A percentile compares a stretch with the other conserved stretches of the same genome.
phyloP scores from a whole-genome alignment of 2,113 vertebrate genomes.

The Sorex araneus region DNA sequence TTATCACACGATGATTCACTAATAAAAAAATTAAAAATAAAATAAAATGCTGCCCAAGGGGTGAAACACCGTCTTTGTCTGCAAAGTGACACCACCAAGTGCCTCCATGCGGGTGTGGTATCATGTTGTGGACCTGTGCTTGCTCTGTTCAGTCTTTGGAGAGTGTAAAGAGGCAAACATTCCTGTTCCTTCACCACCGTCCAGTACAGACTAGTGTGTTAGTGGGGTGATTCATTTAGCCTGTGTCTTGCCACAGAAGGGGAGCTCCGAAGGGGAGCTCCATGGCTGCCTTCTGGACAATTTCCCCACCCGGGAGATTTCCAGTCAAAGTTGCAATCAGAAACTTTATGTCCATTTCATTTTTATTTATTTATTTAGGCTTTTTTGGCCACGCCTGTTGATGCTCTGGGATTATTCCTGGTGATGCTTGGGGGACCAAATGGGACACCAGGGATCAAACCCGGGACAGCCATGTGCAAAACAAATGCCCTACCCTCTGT shows the following conservation, averaged over 20 bases:
- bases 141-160: neutral
- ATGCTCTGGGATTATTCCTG: too few species aligned
- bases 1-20: too few species aligned
- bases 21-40: neutral
- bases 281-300: too few species aligned
- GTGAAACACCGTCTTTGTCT: neutral
- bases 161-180: accelerated
- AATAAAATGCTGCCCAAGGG: neutral
- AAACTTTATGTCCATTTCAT: neutral
- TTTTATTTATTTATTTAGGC: too few species aligned
- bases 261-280: too few species aligned
- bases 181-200: neutral
- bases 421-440: too few species aligned
- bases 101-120: neutral
- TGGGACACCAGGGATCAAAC: too few species aligned
- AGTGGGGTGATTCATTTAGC: neutral
- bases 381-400: too few species aligned
- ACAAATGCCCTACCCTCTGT: too few species aligned
- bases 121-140: neutral
- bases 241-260: neutral
- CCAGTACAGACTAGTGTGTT: neutral
- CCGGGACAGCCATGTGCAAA: too few species aligned
- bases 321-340: neutral
- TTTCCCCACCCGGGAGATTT: neutral
- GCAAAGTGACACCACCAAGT: neutral